phyloP scores from a whole-genome alignment of 2,888 invertebrate species.

The Andricus quercusramuli region DNA sequence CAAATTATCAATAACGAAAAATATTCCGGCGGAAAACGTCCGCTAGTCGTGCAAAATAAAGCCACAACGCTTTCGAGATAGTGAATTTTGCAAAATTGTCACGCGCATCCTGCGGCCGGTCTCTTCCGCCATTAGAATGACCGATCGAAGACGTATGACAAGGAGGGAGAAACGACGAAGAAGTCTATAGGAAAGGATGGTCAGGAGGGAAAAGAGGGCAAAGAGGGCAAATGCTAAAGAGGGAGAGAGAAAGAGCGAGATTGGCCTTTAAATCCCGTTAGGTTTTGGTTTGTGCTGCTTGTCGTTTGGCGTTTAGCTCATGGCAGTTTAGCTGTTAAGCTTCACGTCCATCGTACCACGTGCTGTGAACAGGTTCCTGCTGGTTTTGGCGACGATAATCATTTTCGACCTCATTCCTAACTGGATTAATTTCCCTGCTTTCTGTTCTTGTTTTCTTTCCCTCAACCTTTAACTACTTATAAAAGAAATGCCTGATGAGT shows the following conservation, averaged over 20 bases:
- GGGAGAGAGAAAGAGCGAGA: conserved; percentile 47
- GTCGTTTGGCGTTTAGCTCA: conserved; percentile 49
- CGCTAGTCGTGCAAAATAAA: conserved; percentile 9
- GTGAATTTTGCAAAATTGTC: conserved; percentile 71
- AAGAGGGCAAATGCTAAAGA: conserved; percentile 9
- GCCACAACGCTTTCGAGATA: conserved; percentile 21
- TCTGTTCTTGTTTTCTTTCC: not conserved
- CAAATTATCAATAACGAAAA: not conserved
- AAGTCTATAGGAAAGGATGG: conserved; percentile 13
- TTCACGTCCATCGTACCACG: conserved; percentile 59
- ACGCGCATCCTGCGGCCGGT: conserved; percentile 70
- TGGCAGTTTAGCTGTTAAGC: not conserved
- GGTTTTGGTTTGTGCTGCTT: conserved; percentile 52
- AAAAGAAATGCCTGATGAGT: too few species aligned
- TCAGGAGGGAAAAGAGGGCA: not conserved
- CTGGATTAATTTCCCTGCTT: not conserved
- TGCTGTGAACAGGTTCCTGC: conserved; percentile 64
- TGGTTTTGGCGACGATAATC: conserved; percentile 58
- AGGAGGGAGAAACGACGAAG: conserved; percentile 34
- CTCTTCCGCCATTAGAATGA: conserved; percentile 60
- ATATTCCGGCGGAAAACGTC: conserved; percentile 4
- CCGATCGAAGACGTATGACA: conserved; percentile 55
- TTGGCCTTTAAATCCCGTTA: conserved; percentile 76
- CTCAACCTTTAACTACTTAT: not conserved
- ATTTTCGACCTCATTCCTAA: not conserved